Conservation (phyloP, 1,140 invertebrate species). For the Pinna nobilis region DNA sequence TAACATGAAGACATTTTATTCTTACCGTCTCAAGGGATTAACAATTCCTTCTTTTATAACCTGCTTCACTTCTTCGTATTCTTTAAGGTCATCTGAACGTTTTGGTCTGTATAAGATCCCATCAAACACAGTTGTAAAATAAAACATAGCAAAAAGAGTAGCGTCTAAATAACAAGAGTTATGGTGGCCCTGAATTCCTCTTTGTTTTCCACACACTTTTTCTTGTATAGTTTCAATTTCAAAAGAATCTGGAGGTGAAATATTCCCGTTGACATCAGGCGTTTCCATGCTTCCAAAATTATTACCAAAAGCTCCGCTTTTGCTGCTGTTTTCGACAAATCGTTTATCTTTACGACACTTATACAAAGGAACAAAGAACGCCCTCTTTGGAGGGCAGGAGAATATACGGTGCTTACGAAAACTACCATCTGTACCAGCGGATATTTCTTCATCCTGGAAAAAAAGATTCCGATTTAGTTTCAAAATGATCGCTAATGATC, state of each 20-base stretch:
- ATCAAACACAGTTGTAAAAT: conserved; percentile 96
- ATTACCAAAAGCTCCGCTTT: conserved; percentile 21
- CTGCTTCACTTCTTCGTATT: conserved; percentile 91
- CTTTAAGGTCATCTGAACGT: conserved; percentile 83
- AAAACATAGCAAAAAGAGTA: conserved; percentile 97
- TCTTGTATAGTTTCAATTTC: conserved; percentile 37
- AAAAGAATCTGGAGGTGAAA: conserved; percentile 80
- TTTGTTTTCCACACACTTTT: conserved; percentile 72
- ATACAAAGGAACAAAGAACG: conserved; percentile 85
- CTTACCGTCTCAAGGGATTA: conserved; percentile 88
- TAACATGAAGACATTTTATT: neutral
- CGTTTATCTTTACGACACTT: conserved; percentile 86
- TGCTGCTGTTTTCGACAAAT: conserved; percentile 77
- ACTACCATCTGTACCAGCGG: conserved; percentile 84
- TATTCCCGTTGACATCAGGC: conserved; percentile 85
- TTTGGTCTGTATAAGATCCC: conserved; percentile 86
- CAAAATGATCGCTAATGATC: neutral
- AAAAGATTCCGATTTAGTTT: conserved; percentile 58
- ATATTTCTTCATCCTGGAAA: conserved; percentile 84
- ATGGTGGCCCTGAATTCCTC: conserved; percentile 96
- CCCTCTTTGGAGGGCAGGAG: conserved; percentile 82
- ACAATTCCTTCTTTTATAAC: conserved; percentile 96
- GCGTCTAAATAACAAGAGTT: conserved; percentile 99
- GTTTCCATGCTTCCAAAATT: conserved; percentile 82
- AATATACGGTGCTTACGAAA: conserved; percentile 84